phyloP scores from a whole-genome alignment of 2,797 vertebrate species.

The Mico argentatus region DNA sequence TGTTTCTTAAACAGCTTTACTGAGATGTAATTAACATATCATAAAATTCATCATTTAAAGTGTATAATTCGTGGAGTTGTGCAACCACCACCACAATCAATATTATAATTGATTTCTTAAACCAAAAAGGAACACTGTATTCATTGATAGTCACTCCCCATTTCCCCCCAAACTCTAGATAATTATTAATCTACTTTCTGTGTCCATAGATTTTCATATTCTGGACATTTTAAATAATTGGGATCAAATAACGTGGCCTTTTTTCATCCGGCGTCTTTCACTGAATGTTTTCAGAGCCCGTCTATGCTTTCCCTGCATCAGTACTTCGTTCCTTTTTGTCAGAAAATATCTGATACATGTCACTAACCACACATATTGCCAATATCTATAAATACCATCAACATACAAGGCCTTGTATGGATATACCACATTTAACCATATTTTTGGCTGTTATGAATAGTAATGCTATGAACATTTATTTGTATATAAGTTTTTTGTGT shows the following conservation, averaged over 20 bases:
- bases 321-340: neutral
- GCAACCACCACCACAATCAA: neutral
- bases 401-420: neutral
- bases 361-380: neutral
- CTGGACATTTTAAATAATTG: neutral
- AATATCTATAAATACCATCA: neutral
- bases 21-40: neutral
- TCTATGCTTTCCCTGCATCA: neutral
- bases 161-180: neutral
- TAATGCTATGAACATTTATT: neutral
- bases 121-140: neutral
- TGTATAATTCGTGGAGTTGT: neutral
- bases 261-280: neutral
- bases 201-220: neutral
- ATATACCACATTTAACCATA: neutral
- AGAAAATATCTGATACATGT: neutral
- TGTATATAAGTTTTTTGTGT: neutral
- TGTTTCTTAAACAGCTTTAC: neutral
- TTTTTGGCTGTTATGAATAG: neutral
- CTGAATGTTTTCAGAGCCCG: neutral
- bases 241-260: neutral
- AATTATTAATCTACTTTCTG: neutral
- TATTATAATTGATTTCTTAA: constrained; percentile 14
- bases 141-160: neutral
- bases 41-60: neutral